phyloP scores from a whole-genome alignment of 2,113 vertebrate genomes.

The Rhinolophus sinicus region DNA sequence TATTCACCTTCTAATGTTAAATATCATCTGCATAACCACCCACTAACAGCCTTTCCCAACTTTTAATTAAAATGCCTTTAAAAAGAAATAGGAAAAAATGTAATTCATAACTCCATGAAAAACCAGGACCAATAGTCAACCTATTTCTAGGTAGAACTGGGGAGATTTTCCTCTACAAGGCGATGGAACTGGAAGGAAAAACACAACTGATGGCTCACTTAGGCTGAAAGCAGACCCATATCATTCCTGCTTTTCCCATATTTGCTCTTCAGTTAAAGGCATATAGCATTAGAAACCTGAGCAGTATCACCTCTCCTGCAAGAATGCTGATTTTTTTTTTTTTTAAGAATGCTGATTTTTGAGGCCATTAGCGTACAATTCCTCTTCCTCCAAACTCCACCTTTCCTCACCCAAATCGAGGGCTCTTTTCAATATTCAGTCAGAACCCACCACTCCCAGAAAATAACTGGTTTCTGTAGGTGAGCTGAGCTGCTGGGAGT shows the following conservation, averaged over 20 bases:
- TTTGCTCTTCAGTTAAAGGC: background rate
- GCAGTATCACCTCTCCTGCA: background rate
- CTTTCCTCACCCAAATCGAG: background rate
- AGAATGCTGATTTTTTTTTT: background rate
- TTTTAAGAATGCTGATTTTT: background rate
- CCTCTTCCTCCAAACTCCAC: background rate
- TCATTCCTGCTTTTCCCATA: background rate
- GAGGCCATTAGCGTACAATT: background rate
- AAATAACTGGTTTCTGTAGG: background rate
- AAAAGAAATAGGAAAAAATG: conserved; percentile 43
- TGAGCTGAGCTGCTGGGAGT: no score
- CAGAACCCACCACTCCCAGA: background rate
- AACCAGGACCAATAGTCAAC: background rate
- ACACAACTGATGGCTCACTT: background rate
- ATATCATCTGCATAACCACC: conserved; percentile 47
- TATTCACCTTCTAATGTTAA: conserved; percentile 45
- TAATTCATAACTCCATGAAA: conserved; percentile 41
- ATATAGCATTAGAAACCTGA: background rate
- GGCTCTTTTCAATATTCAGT: background rate
- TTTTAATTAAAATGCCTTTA: conserved; percentile 69
- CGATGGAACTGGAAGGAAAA: background rate
- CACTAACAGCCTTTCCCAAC: conserved; percentile 41
- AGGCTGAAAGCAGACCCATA: background rate
- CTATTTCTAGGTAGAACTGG: background rate
- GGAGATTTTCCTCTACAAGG: background rate